Evolutionary conservation across 2,113 vertebrate genomes (phyloP).

Genomic region (Gadus chalcogrammus): DNA sequence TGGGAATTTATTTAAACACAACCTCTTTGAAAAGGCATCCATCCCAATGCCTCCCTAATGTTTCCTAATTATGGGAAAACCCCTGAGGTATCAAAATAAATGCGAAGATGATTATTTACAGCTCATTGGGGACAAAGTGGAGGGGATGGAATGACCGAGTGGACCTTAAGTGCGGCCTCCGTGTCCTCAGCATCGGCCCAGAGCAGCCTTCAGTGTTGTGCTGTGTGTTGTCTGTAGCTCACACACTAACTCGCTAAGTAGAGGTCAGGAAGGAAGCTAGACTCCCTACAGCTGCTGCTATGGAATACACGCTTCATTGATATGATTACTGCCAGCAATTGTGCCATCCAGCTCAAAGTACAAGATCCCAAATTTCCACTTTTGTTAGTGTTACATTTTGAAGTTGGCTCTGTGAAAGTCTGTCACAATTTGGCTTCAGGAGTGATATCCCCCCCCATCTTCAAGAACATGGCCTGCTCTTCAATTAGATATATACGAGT

Average conservation of each 20-base stretch:
- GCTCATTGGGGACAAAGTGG: background rate
- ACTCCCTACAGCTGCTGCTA: slow-evolving; percentile 29
- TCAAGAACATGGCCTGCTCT: too few species aligned
- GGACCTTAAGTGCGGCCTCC: slow-evolving; percentile 36
- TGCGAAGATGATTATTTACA: too few species aligned
- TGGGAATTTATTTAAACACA: slow-evolving; percentile 24
- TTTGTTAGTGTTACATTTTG: background rate
- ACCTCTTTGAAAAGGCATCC: slow-evolving; percentile 29
- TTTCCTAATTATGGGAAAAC: slow-evolving; percentile 60
- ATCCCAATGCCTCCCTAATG: slow-evolving; percentile 44
- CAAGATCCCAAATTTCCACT: slow-evolving; percentile 6
- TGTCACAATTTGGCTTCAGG: too few species aligned
- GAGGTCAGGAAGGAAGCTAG: slow-evolving; percentile 38
- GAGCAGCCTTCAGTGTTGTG: slow-evolving; percentile 50
- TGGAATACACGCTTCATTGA: slow-evolving; percentile 33
- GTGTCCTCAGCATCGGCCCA: slow-evolving; percentile 54
- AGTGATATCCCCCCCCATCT: too few species aligned
- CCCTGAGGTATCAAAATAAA: slow-evolving; percentile 19
- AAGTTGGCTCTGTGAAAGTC: background rate
- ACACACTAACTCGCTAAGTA: slow-evolving; percentile 55
- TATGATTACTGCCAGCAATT: slow-evolving; percentile 35
- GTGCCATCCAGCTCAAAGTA: background rate
- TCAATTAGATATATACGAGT: too few species aligned
- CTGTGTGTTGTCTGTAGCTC: slow-evolving; percentile 45
- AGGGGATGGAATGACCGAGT: slow-evolving; percentile 51